Evolutionary conservation across 2,113 vertebrate species (phyloP), one percentile per base, ranked within the genome.

Genomic region (Apus apus): DNA sequence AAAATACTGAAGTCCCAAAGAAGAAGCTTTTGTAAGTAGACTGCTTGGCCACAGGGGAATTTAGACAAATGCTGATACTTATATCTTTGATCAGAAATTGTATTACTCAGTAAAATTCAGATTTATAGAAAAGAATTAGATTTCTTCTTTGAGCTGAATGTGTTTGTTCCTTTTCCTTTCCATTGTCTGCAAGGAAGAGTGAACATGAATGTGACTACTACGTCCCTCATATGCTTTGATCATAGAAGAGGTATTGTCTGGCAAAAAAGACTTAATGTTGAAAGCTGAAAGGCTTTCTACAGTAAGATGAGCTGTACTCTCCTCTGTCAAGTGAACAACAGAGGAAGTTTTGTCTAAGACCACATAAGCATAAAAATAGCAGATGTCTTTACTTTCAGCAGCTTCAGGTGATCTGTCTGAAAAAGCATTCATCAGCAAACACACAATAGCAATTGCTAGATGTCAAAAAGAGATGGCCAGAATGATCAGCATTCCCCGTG

Each of bases 201-300:
- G 58, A 95, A 92, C 73, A 91, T 97, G 89, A 98, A 97, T 97
- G 95, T 89, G 87, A 97, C 97, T 98, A 96, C 96, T 94, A 98
- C 94, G 96, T 97, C 92, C 86, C 86, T 97, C 94, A 94, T 97
- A 86, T 91, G 61, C 98, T 98, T 99, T 99, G 98, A 99, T 99
- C 98, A 97, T 54, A 91, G 80, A 92, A 93, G 78, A 94, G 40
- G 91, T 96, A 98, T 98, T 98, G 98, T 99, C 97, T 97, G 78
- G 62, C 56, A 96, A 90, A 83, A 83, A 96, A 95, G 89, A 87
- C 77, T 95, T 87, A 92, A 97, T 97, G 98, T 96, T 98, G 97
- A 97, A 97, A 97, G 92, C 91, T 90, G n/a, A 85, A 96, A 94
- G 60, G 54, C 91, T 97, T 94, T 97, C 92, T 94, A 50, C 57